A percentile compares a stretch with the other conserved stretches of the same genome.
These are phyloP conservation scores for Morpho achilles DNA, from an alignment of 2,888 invertebrate genomes.

Conservation along the genomic window DNA sequence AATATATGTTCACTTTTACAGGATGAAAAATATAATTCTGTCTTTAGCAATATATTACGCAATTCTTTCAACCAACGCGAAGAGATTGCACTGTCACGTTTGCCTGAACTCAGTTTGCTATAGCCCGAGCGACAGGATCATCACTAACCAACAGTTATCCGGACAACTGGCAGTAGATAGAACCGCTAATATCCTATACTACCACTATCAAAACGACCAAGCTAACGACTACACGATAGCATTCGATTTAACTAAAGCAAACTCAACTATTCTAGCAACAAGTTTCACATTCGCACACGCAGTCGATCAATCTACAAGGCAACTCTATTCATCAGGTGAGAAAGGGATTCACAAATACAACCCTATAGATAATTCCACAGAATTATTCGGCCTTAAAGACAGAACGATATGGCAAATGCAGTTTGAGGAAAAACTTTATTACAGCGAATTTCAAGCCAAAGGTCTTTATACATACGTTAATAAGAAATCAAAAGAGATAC, in stretches of 20 bases:
- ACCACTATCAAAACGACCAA: conserved; percentile 46
- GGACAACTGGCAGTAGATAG: conserved; percentile 59
- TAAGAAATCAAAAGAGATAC: conserved; percentile 38
- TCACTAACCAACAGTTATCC: conserved; percentile 43
- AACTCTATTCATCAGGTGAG: conserved; percentile 50
- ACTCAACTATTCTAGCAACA: conserved; percentile 40
- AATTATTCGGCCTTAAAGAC: conserved; percentile 35
- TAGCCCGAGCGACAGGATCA: conserved; percentile 39
- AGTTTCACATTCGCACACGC: conserved; percentile 54
- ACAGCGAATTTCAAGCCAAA: conserved; percentile 42
- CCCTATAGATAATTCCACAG: conserved; percentile 37
- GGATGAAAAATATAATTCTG: conserved; percentile 29
- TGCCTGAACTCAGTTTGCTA: conserved; percentile 55
- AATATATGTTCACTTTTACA: conserved; percentile 4
- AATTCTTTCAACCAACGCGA: conserved; percentile 19
- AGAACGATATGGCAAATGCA: conserved; percentile 60
- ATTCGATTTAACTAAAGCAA: conserved; percentile 48
- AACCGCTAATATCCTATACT: conserved; percentile 48
- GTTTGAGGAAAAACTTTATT: conserved; percentile 48
- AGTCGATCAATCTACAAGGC: conserved; percentile 46
- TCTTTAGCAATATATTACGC: conserved; percentile 25
- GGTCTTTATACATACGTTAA: conserved; percentile 45
- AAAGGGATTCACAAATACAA: conserved; percentile 50
- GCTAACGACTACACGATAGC: conserved; percentile 45
- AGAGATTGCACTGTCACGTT: conserved; percentile 44